Base-by-base conservation (phyloP, 2,888 invertebrate species). In the Orthosia cruda region DNA sequence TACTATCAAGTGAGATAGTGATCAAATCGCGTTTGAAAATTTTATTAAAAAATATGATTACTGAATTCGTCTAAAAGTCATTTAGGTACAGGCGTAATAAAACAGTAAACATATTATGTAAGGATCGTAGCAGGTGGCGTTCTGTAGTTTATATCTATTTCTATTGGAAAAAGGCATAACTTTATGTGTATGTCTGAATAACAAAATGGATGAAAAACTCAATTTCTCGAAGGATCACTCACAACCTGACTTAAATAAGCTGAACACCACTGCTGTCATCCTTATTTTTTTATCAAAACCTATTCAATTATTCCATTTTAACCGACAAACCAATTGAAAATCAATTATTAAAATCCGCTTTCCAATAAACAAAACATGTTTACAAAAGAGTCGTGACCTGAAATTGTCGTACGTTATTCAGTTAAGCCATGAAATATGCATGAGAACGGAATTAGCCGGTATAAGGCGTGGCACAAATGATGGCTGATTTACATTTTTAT, bases 381-480 rank as follows among this genome's bases (percentile, higher is more conserved):
- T 79, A 73, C 86, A 85, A 89, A 90, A 86, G 87, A 86, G 80
- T 85, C 86, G 88, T 84, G 86, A 84, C 85, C 83, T 79, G 83
- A 89, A 90, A 91, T 89, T 88, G 89, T 86, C 86, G 83, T 89
- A 80, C 89, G 90, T 93, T 92, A 92, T 91, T 90, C 91, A 89
- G 89, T 90, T 87, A 88, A 81, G 83, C 79, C 85, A 90, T 92
- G 90, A 92, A 93, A 93, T 92, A 93, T 91, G 91, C 90, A 93
- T 93, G 91, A 92, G 90, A 45, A 74, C 77, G 81, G 88, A 92
- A 93, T 93, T 93, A 93, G 91, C 89, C 85, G 66, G 80, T 64
- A 67, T 54, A n/a, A n/a, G n/a, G n/a, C n/a, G n/a, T n/a, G n/a
- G n/a, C n/a, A n/a, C n/a, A n/a, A n/a, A n/a, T n/a, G n/a, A n/a